Conservation (phyloP, 1,140 invertebrate genomes). For the Drosophila takahashii region DNA sequence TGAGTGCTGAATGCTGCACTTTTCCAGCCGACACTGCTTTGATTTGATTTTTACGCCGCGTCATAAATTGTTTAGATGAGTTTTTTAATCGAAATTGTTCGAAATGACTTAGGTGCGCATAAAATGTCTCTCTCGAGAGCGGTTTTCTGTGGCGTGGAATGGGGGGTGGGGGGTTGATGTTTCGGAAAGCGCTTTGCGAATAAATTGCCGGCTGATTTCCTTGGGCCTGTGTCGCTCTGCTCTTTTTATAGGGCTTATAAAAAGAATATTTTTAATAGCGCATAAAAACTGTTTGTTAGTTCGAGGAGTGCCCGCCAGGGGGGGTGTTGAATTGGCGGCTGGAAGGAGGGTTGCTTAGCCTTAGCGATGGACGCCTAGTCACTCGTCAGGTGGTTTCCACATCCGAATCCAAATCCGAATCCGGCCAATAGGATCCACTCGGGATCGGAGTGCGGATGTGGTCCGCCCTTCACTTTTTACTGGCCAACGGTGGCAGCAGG, state of each 20-base stretch:
- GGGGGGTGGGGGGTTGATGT: background rate
- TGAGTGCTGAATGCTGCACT: conserved; percentile 72
- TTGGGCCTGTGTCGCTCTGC: conserved; percentile 35
- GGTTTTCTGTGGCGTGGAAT: background rate
- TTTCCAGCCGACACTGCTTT: conserved; percentile 65
- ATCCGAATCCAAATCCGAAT: conserved; percentile 7
- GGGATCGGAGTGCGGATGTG: conserved; percentile 14
- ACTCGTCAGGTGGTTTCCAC: conserved; percentile 2
- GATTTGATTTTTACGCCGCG: conserved; percentile 84
- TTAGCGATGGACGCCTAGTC: conserved; percentile 14
- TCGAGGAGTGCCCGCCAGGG: conserved; percentile 9
- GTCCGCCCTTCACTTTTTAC: conserved; percentile 70
- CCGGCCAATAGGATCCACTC: conserved; percentile 21
- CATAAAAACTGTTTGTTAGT: conserved; percentile 82
- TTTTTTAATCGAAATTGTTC: conserved; percentile 85
- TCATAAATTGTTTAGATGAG: conserved; percentile 85
- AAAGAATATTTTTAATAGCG: conserved; percentile 83
- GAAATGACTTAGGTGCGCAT: conserved; percentile 84
- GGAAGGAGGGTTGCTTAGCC: conserved; percentile 14
- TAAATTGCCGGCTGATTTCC: conserved; percentile 71
- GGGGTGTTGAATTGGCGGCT: background rate
- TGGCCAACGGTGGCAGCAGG: conserved; percentile 53
- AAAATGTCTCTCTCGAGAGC: conserved; percentile 70
- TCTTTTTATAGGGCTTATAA: conserved; percentile 81
- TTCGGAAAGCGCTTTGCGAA: conserved; percentile 48